A percentile compares a stretch with the other conserved stretches of the same genome.
These are phyloP conservation scores for cattle (Bos taurus) DNA, from an alignment of 2,113 vertebrate genomes.

Conservation along the genomic window DNA sequence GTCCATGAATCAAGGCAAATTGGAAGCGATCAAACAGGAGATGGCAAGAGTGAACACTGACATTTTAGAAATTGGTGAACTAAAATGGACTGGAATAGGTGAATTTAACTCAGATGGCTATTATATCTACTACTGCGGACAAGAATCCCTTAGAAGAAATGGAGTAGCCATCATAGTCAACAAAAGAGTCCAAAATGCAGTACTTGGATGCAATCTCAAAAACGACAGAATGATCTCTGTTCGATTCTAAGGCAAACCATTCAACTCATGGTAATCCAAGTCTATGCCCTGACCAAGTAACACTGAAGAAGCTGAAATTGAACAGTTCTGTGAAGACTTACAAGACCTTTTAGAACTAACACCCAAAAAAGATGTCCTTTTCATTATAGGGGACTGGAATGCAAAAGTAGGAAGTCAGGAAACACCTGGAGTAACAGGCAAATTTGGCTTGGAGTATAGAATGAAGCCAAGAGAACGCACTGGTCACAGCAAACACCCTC, in stretches of 20 bases:
- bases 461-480: not conserved
- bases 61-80: not conserved
- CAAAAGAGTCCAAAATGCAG: not conserved
- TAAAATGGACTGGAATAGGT: not conserved
- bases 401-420: not conserved
- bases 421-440: not conserved
- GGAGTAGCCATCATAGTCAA: not conserved
- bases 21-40: not conserved
- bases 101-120: not conserved
- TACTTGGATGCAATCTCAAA: not conserved
- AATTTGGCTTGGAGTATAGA: not conserved
- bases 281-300: not conserved
- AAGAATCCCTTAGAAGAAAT: not conserved
- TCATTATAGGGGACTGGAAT: not conserved
- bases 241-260: not conserved
- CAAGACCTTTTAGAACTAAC: not conserved
- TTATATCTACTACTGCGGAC: not conserved
- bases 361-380: not conserved
- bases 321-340: not conserved
- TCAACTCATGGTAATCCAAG: not conserved
- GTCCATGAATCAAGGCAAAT: not conserved
- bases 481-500: not conserved
- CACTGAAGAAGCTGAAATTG: not conserved
- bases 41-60: not conserved
- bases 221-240: not conserved